Evolutionary conservation across 2,888 invertebrate species (phyloP), one percentile per base, ranked within the genome.

Genomic region (Allygus modestus): DNA sequence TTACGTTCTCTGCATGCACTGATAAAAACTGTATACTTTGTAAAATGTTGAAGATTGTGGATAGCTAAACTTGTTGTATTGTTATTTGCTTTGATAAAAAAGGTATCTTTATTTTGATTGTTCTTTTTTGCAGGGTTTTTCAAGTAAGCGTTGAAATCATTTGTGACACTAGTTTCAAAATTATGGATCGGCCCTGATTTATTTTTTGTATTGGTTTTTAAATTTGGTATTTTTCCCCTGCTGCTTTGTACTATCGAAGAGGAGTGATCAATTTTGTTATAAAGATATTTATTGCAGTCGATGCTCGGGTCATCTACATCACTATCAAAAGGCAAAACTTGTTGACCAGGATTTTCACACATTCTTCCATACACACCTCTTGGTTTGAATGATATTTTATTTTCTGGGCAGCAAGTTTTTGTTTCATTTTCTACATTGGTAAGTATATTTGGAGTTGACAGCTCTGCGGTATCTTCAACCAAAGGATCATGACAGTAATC

Each of bases 21-120:
- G 28, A 95, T 89, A 77, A 92, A 92, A 75, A 95, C 91, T 0
- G 92, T 90, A 87, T 95, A 95, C 61, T 91, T 88, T 0, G 92
- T 92, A 87, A 91, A 95, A 85, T 93, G 93, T 23, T 90, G 89
- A 65, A 95, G 89, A n/a, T 91, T 89, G 0, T 88, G 37, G 0
- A 83, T 86, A 2, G 93, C 79, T 0, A 86, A 87, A 23, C 83
- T 23, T 43, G 20, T 61, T 15, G 82, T 84, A 12, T 89, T 82
- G 90, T 86, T 85, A 46, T 20, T 11, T 1, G 26, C 75, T 33
- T 5, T 28, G 12, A 51, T 17, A 58, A 33, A 46, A 75, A 75
- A 83, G 7, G 17, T 58, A 2, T 20, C 54, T 43, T 73, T 33
- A 46, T 51, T 20, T 2, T 58, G 12, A 26, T 12, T 31, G 0